Percentiles rank a stretch among this genome's conserved stretches.
phyloP scores from a whole-genome alignment of 1,140 invertebrate species.

The Drosophila insularis region DNA sequence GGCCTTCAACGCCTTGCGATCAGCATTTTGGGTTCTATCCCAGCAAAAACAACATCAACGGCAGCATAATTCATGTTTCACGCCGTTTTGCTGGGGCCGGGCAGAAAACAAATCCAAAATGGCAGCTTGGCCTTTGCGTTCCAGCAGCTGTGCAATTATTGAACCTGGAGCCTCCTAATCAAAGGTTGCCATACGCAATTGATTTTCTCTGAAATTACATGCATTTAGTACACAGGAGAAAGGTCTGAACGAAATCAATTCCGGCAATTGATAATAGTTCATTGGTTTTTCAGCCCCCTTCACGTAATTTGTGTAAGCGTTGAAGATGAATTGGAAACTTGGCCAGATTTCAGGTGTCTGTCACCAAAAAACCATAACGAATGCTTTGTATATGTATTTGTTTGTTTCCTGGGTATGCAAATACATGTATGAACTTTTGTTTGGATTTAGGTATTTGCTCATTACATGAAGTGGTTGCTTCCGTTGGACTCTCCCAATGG shows the following conservation, averaged over 20 bases:
- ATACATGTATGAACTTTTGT: slow-evolving; percentile 12
- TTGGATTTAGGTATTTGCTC: slow-evolving; percentile 45
- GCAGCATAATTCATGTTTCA: slow-evolving; percentile 74
- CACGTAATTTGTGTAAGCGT: slow-evolving; percentile 33
- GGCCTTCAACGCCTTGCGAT: slow-evolving; percentile 68
- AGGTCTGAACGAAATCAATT: neutral
- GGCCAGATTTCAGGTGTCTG: neutral
- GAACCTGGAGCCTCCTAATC: slow-evolving; percentile 52
- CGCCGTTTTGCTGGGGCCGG: slow-evolving; percentile 32
- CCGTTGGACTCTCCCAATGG: slow-evolving; percentile 33
- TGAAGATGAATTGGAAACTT: slow-evolving; percentile 29
- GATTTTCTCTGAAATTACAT: slow-evolving; percentile 42
- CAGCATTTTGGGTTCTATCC: slow-evolving; percentile 20
- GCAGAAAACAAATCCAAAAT: slow-evolving; percentile 61
- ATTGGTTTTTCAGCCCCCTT: slow-evolving; percentile 28
- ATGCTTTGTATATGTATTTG: too few relatives aligned
- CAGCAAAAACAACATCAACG: slow-evolving; percentile 16
- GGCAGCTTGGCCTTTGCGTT: slow-evolving; percentile 33
- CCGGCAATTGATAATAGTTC: slow-evolving; percentile 39
- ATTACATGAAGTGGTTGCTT: slow-evolving; percentile 56
- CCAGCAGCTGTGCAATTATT: slow-evolving; percentile 54
- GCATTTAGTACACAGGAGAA: neutral
- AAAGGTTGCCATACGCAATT: slow-evolving; percentile 53
- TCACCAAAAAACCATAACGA: neutral
- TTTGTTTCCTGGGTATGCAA: neutral